Evolutionary conservation across 2,888 invertebrate genomes (phyloP).

Genomic region (Pyrocoelia pectoralis): DNA sequence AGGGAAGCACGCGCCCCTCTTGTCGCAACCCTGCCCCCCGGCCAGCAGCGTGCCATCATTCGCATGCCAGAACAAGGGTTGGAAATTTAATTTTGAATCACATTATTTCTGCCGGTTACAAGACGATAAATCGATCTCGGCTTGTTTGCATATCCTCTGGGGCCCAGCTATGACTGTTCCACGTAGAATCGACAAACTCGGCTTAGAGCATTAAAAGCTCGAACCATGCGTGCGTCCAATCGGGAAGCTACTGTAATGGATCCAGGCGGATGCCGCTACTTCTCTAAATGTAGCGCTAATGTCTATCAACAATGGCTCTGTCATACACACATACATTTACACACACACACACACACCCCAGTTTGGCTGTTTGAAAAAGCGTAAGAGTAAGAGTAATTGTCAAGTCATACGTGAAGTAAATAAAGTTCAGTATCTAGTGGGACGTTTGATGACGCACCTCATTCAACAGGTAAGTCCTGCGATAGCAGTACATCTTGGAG

Average conservation of each 20-base stretch:
- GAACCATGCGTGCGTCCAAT: slow-evolving; percentile 37
- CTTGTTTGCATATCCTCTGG: slow-evolving; percentile 44
- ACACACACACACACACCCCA: too few relatives aligned
- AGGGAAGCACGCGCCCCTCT: slow-evolving; percentile 34
- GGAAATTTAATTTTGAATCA: slow-evolving; percentile 57
- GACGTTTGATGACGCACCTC: slow-evolving; percentile 17
- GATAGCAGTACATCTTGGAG: slow-evolving; percentile 43
- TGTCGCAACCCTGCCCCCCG: slow-evolving; percentile 44
- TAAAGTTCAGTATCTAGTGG: slow-evolving; percentile 22
- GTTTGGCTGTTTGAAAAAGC: slow-evolving; percentile 11
- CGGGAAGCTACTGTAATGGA: slow-evolving; percentile 41
- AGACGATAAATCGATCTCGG: slow-evolving; percentile 55
- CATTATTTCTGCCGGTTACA: slow-evolving; percentile 55
- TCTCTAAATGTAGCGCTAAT: slow-evolving; percentile 32
- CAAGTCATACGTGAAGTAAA: not conserved
- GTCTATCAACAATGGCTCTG: slow-evolving; percentile 26
- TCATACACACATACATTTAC: slow-evolving; percentile 20
- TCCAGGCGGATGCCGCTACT: slow-evolving; percentile 37
- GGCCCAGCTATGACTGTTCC: slow-evolving; percentile 32
- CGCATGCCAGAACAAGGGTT: slow-evolving; percentile 52
- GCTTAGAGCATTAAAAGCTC: slow-evolving; percentile 32
- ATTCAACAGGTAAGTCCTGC: slow-evolving; percentile 50
- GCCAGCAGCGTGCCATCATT: slow-evolving; percentile 50
- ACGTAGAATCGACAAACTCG: slow-evolving; percentile 31
- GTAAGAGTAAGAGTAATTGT: not conserved